These are phyloP conservation scores for Spodoptera litura DNA, from an alignment of 1,140 invertebrate species.

Conservation along the genomic window DNA sequence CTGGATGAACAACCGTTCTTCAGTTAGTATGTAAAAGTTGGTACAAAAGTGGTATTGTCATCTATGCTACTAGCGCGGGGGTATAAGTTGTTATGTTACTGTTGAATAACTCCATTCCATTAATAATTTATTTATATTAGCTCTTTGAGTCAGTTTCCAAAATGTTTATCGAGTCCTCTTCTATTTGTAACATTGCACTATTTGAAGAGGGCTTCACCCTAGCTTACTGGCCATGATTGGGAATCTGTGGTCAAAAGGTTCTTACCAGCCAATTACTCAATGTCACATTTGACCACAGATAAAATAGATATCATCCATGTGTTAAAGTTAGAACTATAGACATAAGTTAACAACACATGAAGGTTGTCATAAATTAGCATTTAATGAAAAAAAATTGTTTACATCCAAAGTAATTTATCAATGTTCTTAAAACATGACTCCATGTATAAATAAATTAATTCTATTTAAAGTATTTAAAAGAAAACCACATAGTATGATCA, in stretches of 20 bases:
- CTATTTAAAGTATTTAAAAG: slow-evolving; percentile 50
- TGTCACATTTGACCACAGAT: not conserved
- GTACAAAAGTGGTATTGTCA: slow-evolving; percentile 42
- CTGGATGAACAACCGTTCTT: slow-evolving; percentile 93
- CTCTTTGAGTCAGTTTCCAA: slow-evolving; percentile 33
- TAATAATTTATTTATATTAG: slow-evolving; percentile 56
- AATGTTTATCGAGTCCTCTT: slow-evolving; percentile 37
- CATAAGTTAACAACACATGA: not conserved
- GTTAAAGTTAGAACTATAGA: slow-evolving; percentile 2
- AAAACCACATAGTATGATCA: slow-evolving; percentile 8
- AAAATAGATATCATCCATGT: not conserved
- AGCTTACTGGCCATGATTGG: not conserved
- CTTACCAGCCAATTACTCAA: not conserved
- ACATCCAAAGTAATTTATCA: not conserved
- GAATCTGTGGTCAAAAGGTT: not conserved
- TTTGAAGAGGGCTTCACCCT: not conserved
- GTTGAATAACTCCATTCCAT: slow-evolving; percentile 79
- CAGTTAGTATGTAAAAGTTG: slow-evolving; percentile 83
- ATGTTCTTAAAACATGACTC: not conserved
- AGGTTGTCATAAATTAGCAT: slow-evolving; percentile 44
- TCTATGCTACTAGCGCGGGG: slow-evolving; percentile 52
- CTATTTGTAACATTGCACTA: slow-evolving; percentile 8
- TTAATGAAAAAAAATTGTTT: slow-evolving; percentile 12
- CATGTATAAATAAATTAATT: slow-evolving; percentile 11
- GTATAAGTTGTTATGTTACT: slow-evolving; percentile 62